Evolutionary conservation across 2,888 invertebrate species (phyloP).

Genomic region (Diaphora mendica): DNA sequence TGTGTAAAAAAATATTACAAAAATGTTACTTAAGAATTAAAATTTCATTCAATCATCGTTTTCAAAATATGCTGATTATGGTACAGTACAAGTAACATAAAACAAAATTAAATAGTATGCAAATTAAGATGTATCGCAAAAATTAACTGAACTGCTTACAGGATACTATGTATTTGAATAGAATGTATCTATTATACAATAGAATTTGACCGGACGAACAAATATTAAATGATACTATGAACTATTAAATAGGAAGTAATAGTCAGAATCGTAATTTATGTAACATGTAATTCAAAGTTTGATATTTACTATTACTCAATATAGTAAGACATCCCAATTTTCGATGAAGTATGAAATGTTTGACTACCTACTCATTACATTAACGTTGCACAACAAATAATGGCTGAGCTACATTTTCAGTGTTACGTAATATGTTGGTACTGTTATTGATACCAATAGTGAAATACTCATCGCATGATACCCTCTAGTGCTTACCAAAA

Average conservation of each 20-base stretch:
- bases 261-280: not conserved
- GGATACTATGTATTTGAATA: not conserved
- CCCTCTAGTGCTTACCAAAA: not conserved
- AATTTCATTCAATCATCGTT: too few relatives aligned
- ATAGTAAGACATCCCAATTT: conserved; percentile 4
- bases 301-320: conserved; percentile 1
- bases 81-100: too few relatives aligned
- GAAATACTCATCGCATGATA: not conserved
- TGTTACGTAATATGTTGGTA: conserved; percentile 1
- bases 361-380: conserved; percentile 22
- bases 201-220: not conserved
- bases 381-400: conserved; percentile 30
- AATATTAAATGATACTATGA: not conserved
- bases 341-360: conserved; percentile 11
- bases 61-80: too few relatives aligned
- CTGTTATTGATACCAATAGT: not conserved
- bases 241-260: not conserved
- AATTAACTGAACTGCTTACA: not conserved
- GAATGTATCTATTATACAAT: not conserved
- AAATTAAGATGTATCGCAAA: not conserved
- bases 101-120: not conserved
- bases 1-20: not conserved
- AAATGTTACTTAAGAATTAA: too few relatives aligned
- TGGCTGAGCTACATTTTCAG: conserved; percentile 13
- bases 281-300: not conserved